These are phyloP conservation scores for Crenichthys baileyi DNA, from an alignment of 2,797 vertebrate species.

Conservation along the genomic window DNA sequence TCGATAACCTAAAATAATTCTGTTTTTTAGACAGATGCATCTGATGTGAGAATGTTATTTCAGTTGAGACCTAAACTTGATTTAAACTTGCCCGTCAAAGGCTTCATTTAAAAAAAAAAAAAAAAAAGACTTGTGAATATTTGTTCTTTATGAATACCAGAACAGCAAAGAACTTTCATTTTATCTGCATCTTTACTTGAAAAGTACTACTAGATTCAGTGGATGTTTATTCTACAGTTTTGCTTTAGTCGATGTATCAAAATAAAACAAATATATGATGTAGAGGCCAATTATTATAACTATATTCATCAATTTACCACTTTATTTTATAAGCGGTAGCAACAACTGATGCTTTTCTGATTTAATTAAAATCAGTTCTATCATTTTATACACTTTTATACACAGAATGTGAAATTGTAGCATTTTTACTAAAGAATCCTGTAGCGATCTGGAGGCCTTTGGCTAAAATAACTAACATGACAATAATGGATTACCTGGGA, in stretches of 20 bases:
- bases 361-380: not conserved
- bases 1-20: too few species aligned
- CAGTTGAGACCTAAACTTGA: not conserved
- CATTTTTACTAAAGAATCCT: not conserved
- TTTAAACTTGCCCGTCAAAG: not conserved
- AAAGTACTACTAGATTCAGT: not conserved
- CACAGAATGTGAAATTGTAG: not conserved
- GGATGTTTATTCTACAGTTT: not conserved
- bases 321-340: not conserved
- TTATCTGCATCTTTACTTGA: not conserved
- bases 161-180: not conserved
- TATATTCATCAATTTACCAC: not conserved
- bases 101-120: not conserved
- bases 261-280: not conserved
- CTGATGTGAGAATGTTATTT: not conserved
- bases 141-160: not conserved
- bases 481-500: slow-evolving; percentile 33
- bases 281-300: not conserved
- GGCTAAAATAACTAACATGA: slow-evolving; percentile 42
- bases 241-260: not conserved
- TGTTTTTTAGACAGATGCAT: not conserved
- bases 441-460: slow-evolving; percentile 23
- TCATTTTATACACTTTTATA: too few species aligned
- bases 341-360: not conserved
- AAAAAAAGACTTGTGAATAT: not conserved